A percentile compares a stretch with the other conserved stretches of the same genome.
Evolutionary conservation across 1,140 invertebrate species (phyloP).

Genomic region (Trichomalopsis sarcophagae): DNA sequence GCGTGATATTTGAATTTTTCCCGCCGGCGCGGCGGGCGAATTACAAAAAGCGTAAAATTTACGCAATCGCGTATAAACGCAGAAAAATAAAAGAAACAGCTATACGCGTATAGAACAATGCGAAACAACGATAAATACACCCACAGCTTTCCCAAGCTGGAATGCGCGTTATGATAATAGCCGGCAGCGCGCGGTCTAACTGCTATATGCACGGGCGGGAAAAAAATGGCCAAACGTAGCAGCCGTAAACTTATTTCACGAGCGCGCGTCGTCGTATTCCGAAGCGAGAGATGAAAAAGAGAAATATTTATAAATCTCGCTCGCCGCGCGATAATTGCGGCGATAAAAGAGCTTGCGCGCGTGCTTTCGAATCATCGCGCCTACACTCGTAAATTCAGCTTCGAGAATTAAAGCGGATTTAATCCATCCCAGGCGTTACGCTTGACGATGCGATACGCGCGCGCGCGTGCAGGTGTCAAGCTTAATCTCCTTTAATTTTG

Average conservation of each 20-base stretch:
- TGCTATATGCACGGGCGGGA: neutral
- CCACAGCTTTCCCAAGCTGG: neutral
- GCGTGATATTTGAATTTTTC: no score
- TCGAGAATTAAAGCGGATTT: neutral
- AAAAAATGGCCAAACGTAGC: slow-evolving; percentile 8
- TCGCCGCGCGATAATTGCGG: neutral
- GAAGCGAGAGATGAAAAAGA: slow-evolving; percentile 14
- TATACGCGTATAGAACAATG: neutral
- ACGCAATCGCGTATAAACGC: no score
- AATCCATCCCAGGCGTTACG: neutral
- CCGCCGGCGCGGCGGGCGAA: no score
- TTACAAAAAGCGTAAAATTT: no score
- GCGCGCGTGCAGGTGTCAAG: neutral
- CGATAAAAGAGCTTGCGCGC: neutral
- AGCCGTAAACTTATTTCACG: slow-evolving; percentile 20
- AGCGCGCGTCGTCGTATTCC: neutral
- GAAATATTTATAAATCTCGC: neutral
- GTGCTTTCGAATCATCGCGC: neutral
- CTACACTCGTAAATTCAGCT: slow-evolving; percentile 12
- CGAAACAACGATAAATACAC: slow-evolving; percentile 2
- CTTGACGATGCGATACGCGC: no score
- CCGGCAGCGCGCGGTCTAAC: neutral
- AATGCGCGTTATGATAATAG: slow-evolving; percentile 25
- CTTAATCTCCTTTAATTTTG: neutral
- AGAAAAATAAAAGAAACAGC: no score